phyloP scores from a whole-genome alignment of 2,797 vertebrate genomes.

The Neosilurus mollespiculum region DNA sequence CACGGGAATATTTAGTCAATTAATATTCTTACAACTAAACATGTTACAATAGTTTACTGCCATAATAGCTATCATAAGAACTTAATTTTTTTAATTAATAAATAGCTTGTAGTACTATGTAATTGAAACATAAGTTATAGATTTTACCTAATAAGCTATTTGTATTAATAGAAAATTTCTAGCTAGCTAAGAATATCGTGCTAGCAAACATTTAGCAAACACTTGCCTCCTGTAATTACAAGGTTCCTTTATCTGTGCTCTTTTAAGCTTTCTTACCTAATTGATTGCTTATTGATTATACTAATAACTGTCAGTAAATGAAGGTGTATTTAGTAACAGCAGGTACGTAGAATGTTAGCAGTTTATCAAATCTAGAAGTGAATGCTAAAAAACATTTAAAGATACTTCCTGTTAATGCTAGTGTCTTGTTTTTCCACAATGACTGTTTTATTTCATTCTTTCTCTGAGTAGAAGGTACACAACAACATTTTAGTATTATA shows the following conservation, averaged over 20 bases:
- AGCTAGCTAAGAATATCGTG: background rate
- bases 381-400: background rate
- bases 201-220: background rate
- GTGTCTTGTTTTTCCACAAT: background rate
- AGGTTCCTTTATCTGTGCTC: background rate
- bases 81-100: background rate
- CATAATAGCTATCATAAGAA: background rate
- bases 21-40: background rate
- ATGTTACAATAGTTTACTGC: background rate
- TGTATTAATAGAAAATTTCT: background rate
- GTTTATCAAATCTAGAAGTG: background rate
- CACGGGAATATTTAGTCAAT: background rate
- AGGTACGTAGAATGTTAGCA: background rate
- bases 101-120: background rate
- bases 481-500: background rate
- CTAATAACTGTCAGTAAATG: background rate
- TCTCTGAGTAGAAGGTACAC: background rate
- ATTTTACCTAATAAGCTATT: background rate
- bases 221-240: background rate
- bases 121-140: background rate
- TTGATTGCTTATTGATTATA: background rate
- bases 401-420: background rate
- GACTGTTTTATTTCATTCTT: background rate
- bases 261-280: background rate
- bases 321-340: too few species aligned